Evolutionary conservation across 2,797 vertebrate genomes (phyloP), one percentile per base, ranked within the genome.

Genomic region (Fringilla coelebs): DNA sequence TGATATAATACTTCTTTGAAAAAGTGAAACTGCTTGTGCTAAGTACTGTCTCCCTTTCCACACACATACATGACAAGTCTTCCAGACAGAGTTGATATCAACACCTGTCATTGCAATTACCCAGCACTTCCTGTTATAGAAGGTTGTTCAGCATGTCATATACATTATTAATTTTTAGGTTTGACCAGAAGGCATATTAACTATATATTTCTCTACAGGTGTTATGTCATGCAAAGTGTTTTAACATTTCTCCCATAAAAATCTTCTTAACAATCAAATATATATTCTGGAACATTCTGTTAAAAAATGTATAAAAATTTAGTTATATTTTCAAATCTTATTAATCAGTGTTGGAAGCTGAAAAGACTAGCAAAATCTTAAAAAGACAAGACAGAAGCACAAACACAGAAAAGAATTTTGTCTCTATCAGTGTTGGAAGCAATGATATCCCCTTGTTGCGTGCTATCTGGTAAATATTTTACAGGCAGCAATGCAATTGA

Each of bases 381-480:
- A 15, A 58, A 66, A 58, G 9, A 36, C 13, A 74, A 58, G 38
- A 28, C 8, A 51, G 31, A 60, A 75, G 51, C 8, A 32, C 15
- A 43, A 67, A 51, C 22, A 58, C 6, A 67, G 62, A 43, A 75
- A 85, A 67, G 2, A 32, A 3, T 67, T 66, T 36, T 58, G 15
- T 32, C 17, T 75, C 6, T 26, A 19, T 2, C 6, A 25, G 4
- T 34, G 12, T 24, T 75, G 41, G 9, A 79, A 91, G 76, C 24
- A 49, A 3, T 18, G 19, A 43, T 22, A 45, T 0, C 4, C 5
- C 1, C 2, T 49, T 70, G 32, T 34, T 52, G 6, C 29, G 36
- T 22, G 10, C 6, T 54, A 49, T 83, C 49, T 60, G 28, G 12
- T 5, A 72, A 43, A 5, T 31, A 15, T 83, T 79, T 72, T 72